Percentiles rank a stretch among this genome's conserved stretches.
Conservation (phyloP, 2,888 invertebrate genomes). For the Nebria salina region DNA sequence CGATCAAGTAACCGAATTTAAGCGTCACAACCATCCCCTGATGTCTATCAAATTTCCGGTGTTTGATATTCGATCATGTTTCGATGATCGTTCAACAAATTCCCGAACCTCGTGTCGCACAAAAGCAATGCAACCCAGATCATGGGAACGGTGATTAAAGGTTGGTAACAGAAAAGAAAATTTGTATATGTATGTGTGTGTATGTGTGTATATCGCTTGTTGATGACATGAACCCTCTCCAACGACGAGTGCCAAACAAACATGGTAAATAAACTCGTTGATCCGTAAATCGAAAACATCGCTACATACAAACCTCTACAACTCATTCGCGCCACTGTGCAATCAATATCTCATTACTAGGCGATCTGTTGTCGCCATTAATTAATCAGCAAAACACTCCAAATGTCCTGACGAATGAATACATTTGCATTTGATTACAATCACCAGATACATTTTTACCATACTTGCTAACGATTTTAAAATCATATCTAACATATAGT, state of each 20-base stretch:
- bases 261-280: conserved; percentile 9
- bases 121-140: background rate
- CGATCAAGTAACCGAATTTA: background rate
- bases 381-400: conserved; percentile 32
- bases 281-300: conserved; percentile 16
- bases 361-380: conserved; percentile 43
- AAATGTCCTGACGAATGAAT: conserved; percentile 39
- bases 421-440: conserved; percentile 38
- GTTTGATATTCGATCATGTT: conserved; percentile 1
- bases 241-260: conserved; percentile 2
- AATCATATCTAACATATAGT: no score
- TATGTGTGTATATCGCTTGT: background rate
- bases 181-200: no score
- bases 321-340: conserved; percentile 13
- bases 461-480: no score
- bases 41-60: background rate
- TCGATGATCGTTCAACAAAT: background rate
- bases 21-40: background rate
- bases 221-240: background rate
- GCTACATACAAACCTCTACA: background rate
- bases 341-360: conserved; percentile 45
- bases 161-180: background rate
- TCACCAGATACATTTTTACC: no score
- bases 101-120: background rate
- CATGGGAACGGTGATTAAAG: background rate